Evolutionary conservation across 1,140 invertebrate species (phyloP).

Genomic region (Trichogramma pretiosum): DNA sequence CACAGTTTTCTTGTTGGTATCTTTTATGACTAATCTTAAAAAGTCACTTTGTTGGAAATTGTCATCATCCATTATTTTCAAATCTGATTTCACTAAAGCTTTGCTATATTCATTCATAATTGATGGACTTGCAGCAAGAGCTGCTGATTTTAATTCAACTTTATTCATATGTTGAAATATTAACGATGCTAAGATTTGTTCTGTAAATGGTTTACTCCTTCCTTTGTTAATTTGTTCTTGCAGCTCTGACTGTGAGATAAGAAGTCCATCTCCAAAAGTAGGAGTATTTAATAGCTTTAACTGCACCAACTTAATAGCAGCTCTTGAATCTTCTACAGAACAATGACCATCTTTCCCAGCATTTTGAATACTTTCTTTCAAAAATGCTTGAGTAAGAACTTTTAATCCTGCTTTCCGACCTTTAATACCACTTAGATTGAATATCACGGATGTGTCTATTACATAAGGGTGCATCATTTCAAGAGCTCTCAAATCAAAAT

Average conservation of each 20-base stretch:
- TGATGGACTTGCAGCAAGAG: slow-evolving; percentile 50
- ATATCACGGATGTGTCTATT: slow-evolving; percentile 89
- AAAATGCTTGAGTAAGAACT: slow-evolving; percentile 62
- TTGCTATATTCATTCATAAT: slow-evolving; percentile 50
- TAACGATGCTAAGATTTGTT: slow-evolving; percentile 53
- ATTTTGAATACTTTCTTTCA: slow-evolving; percentile 72
- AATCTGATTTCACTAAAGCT: slow-evolving; percentile 31
- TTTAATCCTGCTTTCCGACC: slow-evolving; percentile 71
- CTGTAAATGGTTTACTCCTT: slow-evolving; percentile 33
- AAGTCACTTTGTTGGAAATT: slow-evolving; percentile 38
- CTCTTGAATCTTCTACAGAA: slow-evolving; percentile 76
- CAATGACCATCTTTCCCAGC: slow-evolving; percentile 66
- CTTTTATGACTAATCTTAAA: slow-evolving; percentile 38
- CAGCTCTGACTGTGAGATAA: slow-evolving; percentile 43
- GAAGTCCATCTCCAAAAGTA: slow-evolving; percentile 63
- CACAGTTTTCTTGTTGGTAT: slow-evolving; percentile 44
- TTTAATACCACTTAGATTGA: slow-evolving; percentile 70
- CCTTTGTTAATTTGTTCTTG: slow-evolving; percentile 26
- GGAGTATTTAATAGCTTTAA: slow-evolving; percentile 72
- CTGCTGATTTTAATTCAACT: slow-evolving; percentile 49
- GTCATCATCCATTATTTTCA: slow-evolving; percentile 32
- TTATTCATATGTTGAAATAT: slow-evolving; percentile 63
- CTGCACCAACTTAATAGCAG: slow-evolving; percentile 77
- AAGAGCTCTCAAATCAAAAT: slow-evolving; percentile 76
- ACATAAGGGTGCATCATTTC: slow-evolving; percentile 93